Evolutionary conservation across 2,888 invertebrate genomes (phyloP).

Genomic region (Alitta virens): DNA sequence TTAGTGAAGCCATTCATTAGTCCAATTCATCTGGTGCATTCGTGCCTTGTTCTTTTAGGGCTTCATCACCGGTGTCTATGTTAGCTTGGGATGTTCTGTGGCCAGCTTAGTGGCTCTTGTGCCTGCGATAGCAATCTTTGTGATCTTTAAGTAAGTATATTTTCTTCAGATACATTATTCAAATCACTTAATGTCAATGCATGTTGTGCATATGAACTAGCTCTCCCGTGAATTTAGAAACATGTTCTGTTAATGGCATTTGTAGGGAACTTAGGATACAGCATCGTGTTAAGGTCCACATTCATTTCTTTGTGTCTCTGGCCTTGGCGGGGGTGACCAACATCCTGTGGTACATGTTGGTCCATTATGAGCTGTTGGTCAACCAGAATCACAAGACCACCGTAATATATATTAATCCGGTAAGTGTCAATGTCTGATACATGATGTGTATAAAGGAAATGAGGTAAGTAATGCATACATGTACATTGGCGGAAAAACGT

Average conservation of each 20-base stretch:
- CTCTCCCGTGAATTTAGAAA: no score
- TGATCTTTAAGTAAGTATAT: constrained; percentile 41
- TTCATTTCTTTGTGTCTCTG: constrained; percentile 25
- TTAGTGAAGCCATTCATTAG: no score
- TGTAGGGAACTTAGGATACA: constrained; percentile 27
- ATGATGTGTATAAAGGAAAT: no score
- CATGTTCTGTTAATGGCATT: no score
- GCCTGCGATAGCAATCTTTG: constrained; percentile 43
- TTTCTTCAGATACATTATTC: not conserved
- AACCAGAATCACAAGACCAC: constrained; percentile 6
- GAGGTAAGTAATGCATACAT: no score
- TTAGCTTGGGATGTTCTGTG: constrained; percentile 41
- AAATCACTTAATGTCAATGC: no score
- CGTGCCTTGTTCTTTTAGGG: constrained; percentile 32
- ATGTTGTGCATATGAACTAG: no score
- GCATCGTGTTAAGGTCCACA: constrained; percentile 24
- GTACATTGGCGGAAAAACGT: no score
- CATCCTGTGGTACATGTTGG: constrained; percentile 25
- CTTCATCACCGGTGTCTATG: constrained; percentile 38
- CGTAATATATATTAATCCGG: constrained; percentile 24
- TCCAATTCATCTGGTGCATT: no score
- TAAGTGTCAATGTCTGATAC: no score
- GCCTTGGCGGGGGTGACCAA: constrained; percentile 17
- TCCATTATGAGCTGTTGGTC: constrained; percentile 23
- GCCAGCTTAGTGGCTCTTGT: constrained; percentile 41